Percentiles rank a stretch among this genome's conserved stretches.
Conservation (phyloP, 2,797 vertebrate genomes). For the Rhincodon typus region DNA sequence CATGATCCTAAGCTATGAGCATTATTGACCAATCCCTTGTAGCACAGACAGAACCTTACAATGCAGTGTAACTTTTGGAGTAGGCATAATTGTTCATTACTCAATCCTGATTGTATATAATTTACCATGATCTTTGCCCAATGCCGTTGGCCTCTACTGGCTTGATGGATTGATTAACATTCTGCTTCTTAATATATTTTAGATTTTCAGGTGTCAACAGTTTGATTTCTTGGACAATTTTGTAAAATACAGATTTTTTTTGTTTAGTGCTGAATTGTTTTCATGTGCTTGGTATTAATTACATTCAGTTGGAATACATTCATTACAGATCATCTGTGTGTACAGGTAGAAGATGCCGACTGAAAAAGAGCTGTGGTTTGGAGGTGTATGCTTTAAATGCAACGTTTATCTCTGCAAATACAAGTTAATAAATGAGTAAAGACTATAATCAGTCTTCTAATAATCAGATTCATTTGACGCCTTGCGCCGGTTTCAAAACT, state of each 20-base stretch:
- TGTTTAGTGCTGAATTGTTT: not conserved
- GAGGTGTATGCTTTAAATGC: too few species aligned
- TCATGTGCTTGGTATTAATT: too few species aligned
- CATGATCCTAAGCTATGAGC: not conserved
- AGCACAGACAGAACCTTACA: not conserved
- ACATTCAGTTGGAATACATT: too few species aligned
- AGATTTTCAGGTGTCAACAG: not conserved
- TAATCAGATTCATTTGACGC: too few species aligned
- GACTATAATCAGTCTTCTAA: too few species aligned
- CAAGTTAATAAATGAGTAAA: too few species aligned
- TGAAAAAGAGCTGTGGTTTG: too few species aligned
- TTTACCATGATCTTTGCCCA: not conserved
- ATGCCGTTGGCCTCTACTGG: not conserved
- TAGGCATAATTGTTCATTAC: not conserved
- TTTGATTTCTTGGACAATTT: not conserved
- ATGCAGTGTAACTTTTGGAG: not conserved
- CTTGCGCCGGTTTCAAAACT: too few species aligned
- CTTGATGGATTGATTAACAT: not conserved
- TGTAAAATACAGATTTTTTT: not conserved
- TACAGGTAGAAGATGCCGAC: too few species aligned
- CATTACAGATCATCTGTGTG: too few species aligned
- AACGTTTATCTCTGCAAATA: too few species aligned
- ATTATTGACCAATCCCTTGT: not conserved
- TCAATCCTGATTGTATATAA: too few species aligned
- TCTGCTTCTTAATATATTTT: not conserved